A percentile compares a stretch with the other conserved stretches of the same genome.
phyloP scores from a whole-genome alignment of 2,888 invertebrate species.

The Crocallis elinguaria region DNA sequence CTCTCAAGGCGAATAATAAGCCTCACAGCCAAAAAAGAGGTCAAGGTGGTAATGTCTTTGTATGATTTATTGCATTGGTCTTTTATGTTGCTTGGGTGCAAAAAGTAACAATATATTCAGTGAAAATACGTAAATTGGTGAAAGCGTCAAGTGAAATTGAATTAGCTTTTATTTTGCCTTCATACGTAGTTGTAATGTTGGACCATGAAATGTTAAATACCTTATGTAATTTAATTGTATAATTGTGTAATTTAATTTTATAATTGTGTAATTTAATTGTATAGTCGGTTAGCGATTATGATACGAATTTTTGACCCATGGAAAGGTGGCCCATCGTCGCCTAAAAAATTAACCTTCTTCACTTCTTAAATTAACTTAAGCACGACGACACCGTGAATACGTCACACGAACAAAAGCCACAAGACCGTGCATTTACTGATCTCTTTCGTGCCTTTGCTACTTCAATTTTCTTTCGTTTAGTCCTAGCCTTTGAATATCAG shows the following conservation, averaged over 20 bases:
- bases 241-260: too few relatives aligned
- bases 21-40: slow-evolving; percentile 7
- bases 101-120: neutral
- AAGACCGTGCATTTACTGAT: slow-evolving; percentile 2
- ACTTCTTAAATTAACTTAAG: neutral
- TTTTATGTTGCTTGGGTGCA: slow-evolving; percentile 4
- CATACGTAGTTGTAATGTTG: too few relatives aligned
- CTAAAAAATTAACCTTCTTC: too few relatives aligned
- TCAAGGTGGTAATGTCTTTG: slow-evolving; percentile 22
- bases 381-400: neutral
- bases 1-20: slow-evolving; percentile 2
- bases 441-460: slow-evolving; percentile 3
- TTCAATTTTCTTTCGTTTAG: slow-evolving; percentile 7
- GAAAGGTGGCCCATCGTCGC: too few relatives aligned
- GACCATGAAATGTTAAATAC: too few relatives aligned
- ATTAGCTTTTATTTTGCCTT: too few relatives aligned
- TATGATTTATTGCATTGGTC: slow-evolving; percentile 24
- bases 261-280: too few relatives aligned
- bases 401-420: slow-evolving; percentile 1
- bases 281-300: too few relatives aligned
- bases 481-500: neutral
- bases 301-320: too few relatives aligned
- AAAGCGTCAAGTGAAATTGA: too few relatives aligned
- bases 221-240: too few relatives aligned
- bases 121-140: too few relatives aligned